Base-by-base conservation (phyloP, 1,140 invertebrate genomes). In the Physella acuta region DNA sequence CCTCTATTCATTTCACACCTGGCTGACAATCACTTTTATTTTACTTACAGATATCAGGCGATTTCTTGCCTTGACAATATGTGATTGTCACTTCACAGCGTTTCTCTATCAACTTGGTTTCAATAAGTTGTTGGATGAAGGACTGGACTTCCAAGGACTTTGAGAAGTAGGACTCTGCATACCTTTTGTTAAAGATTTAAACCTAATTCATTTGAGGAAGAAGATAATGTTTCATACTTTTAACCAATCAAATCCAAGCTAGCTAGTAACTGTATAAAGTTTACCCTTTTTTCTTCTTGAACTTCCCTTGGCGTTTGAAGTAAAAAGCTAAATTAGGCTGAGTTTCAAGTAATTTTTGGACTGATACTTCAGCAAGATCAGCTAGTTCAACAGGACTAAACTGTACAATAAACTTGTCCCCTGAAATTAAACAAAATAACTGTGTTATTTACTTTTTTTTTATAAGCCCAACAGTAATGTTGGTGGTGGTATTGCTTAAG, bases 271-370 rank as follows among this genome's bases (percentile, higher is more conserved):
- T 24, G 20, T 14, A 49, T 14, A 49, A 49, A 14, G n/a, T 14
- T 51, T 33, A 64, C 62, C 62, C 62, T 36, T 64, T 64, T 24
- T 64, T 64, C 33, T 64, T 64, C 49, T 64, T 64, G 2, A 64
- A 52, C 37, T 64, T 64, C 26, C 62, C 62, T 53, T 63, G 61
- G 28, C 62, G 62, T 33, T 52, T 64, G 28, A 64, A 64, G 33
- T 52, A 64, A 53, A 64, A 64, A 33, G 49, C 49, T 49, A 64
- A 26, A 34, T 52, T 52, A 31, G 62, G 62, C 49, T 64, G 62
- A 49, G 62, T 3, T 4, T 39, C 28, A 44, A 64, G 14, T 31
- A 64, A 30, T 64, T 33, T 33, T 26, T 64, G 62, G 17, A 64
- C 28, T 20, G 62, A 28, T n/a, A 17, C 26, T 2, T 64, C 44